phyloP scores from a whole-genome alignment of 1,140 invertebrate genomes.

The Drosophila ohnishii region DNA sequence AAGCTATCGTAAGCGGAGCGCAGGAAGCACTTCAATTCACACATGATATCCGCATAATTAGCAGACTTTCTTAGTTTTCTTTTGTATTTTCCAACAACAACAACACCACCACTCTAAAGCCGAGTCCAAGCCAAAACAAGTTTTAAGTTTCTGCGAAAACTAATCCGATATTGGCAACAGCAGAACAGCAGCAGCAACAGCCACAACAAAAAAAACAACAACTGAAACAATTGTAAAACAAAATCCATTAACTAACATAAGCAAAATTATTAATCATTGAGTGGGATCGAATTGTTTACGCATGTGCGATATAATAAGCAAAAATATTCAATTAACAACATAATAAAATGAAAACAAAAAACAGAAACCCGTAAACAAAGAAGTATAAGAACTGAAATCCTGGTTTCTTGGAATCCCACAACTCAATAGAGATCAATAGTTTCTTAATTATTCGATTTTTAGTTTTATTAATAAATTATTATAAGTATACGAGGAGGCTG shows the following conservation, averaged over 20 bases:
- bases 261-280: conserved; percentile 66
- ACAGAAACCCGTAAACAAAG: conserved; percentile 19
- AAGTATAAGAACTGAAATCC: neutral
- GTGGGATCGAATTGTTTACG: conserved; percentile 56
- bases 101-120: conserved; percentile 9
- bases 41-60: conserved; percentile 64
- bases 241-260: conserved; percentile 63
- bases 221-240: conserved; percentile 28
- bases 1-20: conserved; percentile 92
- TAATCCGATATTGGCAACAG: conserved; percentile 45
- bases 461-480: conserved; percentile 42
- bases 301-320: conserved; percentile 63
- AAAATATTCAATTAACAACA: conserved; percentile 73
- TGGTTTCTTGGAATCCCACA: neutral
- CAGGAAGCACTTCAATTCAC: conserved; percentile 33
- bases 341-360: conserved; percentile 57
- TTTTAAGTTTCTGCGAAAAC: conserved; percentile 53
- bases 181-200: conserved; percentile 35
- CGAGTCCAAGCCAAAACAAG: conserved; percentile 31
- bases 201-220: conserved; percentile 33
- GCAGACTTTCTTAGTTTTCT: conserved; percentile 54
- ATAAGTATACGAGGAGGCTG: neutral
- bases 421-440: too few species aligned
- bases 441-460: neutral
- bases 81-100: conserved; percentile 42